These are phyloP conservation scores for Polyommatus icarus DNA, from an alignment of 2,888 invertebrate species.

Conservation along the genomic window DNA sequence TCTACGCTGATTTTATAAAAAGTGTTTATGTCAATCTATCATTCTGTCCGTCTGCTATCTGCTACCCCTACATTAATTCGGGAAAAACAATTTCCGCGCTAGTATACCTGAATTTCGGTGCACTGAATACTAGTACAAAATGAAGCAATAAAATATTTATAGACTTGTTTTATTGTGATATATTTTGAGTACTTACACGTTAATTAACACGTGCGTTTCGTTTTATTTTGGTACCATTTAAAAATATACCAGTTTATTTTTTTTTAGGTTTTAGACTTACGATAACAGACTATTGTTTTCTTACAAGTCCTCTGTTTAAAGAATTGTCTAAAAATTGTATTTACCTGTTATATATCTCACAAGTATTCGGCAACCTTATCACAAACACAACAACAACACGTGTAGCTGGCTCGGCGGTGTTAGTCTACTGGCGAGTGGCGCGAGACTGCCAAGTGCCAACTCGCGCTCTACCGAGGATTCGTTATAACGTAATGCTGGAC, in stretches of 20 bases:
- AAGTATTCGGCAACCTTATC: not conserved
- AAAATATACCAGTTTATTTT: too few species aligned
- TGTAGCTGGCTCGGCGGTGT: not conserved
- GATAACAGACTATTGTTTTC: too few species aligned
- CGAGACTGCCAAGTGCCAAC: not conserved
- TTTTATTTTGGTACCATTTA: not conserved
- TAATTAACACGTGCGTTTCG: not conserved
- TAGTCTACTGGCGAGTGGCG: constrained; percentile 5
- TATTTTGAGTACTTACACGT: not conserved
- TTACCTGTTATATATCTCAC: not conserved
- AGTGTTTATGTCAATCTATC: too few species aligned
- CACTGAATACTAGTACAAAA: not conserved
- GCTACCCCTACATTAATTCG: too few species aligned
- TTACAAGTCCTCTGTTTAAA: too few species aligned
- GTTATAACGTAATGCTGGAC: not conserved
- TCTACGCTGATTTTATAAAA: not conserved
- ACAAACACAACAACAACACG: constrained; percentile 9
- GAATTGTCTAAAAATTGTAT: not conserved
- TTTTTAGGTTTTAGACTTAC: too few species aligned
- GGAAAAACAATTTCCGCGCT: not conserved
- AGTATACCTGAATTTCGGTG: not conserved
- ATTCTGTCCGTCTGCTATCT: too few species aligned
- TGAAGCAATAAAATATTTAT: not conserved
- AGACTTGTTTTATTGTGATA: not conserved
- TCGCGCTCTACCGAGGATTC: not conserved